phyloP scores from a whole-genome alignment of 2,797 vertebrate species.

The Odontamblyopus rebecca region DNA sequence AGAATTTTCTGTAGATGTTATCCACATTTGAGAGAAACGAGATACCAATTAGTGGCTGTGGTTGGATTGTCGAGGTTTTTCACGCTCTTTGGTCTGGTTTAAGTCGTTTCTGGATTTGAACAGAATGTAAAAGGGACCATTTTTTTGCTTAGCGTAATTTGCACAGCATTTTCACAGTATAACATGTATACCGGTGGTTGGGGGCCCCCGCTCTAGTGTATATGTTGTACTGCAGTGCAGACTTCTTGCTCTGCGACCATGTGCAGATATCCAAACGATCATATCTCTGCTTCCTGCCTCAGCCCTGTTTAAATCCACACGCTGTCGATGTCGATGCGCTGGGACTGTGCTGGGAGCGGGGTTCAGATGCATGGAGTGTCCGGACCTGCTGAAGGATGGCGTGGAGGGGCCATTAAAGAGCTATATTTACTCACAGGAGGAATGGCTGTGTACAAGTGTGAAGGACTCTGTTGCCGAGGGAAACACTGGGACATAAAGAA shows the following conservation, averaged over 20 bases:
- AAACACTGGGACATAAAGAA: not conserved
- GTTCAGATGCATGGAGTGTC: not conserved
- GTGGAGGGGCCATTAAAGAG: not conserved
- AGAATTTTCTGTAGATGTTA: too few species aligned
- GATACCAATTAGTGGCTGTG: too few species aligned
- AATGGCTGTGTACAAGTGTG: not conserved
- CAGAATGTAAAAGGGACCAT: too few species aligned
- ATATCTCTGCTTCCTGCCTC: not conserved
- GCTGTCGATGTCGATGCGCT: not conserved
- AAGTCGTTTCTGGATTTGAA: too few species aligned
- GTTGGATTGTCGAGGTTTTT: too few species aligned
- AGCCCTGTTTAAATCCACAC: not conserved
- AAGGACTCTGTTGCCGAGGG: not conserved
- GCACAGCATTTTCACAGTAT: too few species aligned
- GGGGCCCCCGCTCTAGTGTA: not conserved
- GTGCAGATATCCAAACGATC: not conserved
- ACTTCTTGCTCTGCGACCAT: not conserved
- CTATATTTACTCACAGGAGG: constrained; percentile 5
- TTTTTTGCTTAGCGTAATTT: too few species aligned
- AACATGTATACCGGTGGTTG: too few species aligned
- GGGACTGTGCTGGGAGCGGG: not conserved
- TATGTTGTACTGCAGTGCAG: not conserved
- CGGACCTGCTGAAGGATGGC: not conserved
- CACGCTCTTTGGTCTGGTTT: too few species aligned
- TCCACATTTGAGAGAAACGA: too few species aligned